Evolutionary conservation across 2,888 invertebrate genomes (phyloP), one percentile per base, ranked within the genome.

Genomic region (Leucoma salicis): DNA sequence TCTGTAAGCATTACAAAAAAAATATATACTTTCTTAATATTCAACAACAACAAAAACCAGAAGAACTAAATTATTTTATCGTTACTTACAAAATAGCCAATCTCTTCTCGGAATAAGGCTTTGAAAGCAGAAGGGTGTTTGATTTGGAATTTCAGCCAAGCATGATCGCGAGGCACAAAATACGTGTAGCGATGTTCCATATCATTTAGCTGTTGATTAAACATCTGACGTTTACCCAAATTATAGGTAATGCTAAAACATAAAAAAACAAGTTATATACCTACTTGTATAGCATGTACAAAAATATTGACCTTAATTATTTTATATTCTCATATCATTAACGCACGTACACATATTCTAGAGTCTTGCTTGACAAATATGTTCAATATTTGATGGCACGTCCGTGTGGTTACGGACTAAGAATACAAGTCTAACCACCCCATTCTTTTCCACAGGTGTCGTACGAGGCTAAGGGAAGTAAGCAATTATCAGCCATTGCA

Each of bases 121-220:
- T 96, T 96, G 78, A 94, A 94, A 10, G 95, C 93, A 3, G 96
- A 95, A 4, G 97, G 97, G 65, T 93, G 93, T 53, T 92, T 91
- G 40, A 93, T 90, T 75, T 93, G 92, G 57, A 95, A 93, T 63
- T 94, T 93, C 35, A 92, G 90, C 98, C 98, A 98, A 38, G 97
- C 98, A 68, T 93, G 93, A 74, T 99, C 95, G 24, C 95, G 92
- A 0, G 98, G 98, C 7, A 96, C 97, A 71, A 98, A 97, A 82
- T 95, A 96, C 0, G 98, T 98, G 83, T 94, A 97, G 40, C 95
- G 93, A 61, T 94, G 94, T 46, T 92, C 92, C 53, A 93, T 92
- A 57, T 95, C 94, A 65, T 93, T 93, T 47, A 97, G 85, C 70
- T 94, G 94, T 11, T 92, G 90, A 78, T 97, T 97, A 82, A 97